Percentiles rank a stretch among this genome's conserved stretches.
These are phyloP conservation scores for Montipora efflorescens DNA, from an alignment of 64 coral and sea anemone genomes.

Conservation along the genomic window DNA sequence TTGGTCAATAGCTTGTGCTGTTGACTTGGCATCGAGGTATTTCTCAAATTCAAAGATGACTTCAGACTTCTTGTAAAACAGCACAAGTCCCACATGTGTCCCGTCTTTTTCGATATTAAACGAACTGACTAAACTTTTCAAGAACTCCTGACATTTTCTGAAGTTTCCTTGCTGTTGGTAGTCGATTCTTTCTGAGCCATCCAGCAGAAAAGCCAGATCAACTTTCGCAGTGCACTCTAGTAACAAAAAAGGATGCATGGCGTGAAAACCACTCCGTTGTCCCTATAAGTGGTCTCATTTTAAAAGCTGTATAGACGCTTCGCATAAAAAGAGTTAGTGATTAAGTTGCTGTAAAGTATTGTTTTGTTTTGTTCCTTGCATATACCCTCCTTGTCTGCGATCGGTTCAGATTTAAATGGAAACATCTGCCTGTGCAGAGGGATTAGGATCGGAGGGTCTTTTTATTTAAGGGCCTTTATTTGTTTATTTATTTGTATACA, in stretches of 20 bases:
- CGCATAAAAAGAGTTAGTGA: too few species aligned
- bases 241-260: background rate
- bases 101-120: constrained; percentile 73
- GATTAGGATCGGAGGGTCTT: too few species aligned
- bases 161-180: constrained; percentile 66
- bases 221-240: constrained; percentile 77
- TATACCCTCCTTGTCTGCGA: too few species aligned
- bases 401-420: too few species aligned
- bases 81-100: constrained; percentile 73
- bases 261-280: background rate
- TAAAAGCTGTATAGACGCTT: background rate
- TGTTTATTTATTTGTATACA: too few species aligned
- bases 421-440: too few species aligned
- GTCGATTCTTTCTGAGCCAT: constrained; percentile 91
- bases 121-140: constrained; percentile 53
- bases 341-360: too few species aligned
- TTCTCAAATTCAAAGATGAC: constrained; percentile 65
- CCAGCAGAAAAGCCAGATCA: constrained; percentile 78
- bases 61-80: constrained; percentile 64
- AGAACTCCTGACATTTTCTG: constrained; percentile 69
- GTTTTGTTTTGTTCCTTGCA: too few species aligned
- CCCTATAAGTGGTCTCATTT: background rate
- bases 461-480: too few species aligned
- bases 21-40: constrained; percentile 40
- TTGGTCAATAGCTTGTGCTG: constrained; percentile 50